Evolutionary conservation across 2,888 invertebrate species (phyloP), one percentile per base, ranked within the genome.

Genomic region (Heteropelma amictum): DNA sequence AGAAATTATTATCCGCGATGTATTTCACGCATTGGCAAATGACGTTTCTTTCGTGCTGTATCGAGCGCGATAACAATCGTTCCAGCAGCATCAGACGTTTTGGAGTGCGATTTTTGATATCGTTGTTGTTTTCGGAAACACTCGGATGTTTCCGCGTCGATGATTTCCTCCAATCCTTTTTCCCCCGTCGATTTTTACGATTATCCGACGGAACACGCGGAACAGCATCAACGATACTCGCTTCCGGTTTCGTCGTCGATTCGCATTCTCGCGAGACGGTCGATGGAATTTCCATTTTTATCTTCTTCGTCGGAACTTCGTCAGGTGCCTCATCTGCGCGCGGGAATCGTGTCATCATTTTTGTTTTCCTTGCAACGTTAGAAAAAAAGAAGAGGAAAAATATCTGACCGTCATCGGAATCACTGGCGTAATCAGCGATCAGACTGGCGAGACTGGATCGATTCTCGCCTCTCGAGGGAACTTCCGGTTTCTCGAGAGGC

Each of bases 1-100:
- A 96, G 88, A 94, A 97, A 81, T 96, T 93, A 81, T 94, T 94
- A 77, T 93, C 91, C 28, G 94, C 93, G 56, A 97, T 93, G 90
- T 93, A 93, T 79, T 95, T 93, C 33, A 97, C 93, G 90, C 97
- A 97, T 87, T 98, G 97, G 28, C 97, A 91, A 56, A 98, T 91
- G 51, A 95, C 91, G 89, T 97, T 98, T 61, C 97, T 91, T 89
- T 98, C 98, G 81, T 95, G 95, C 77, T 93, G 91, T 80, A 98
- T 96, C 87, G 97, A 96, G 69, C 92, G 91, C 54, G 92, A 92
- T 65, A 98, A 90, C 23, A 98, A 88, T 85, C 93, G 94, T 81
- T 94, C 93, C 58, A 95, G 89, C 78, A 95, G 90, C 51, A 80
- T 79, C 10, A 80, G 76, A 38, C 81, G 79, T 45, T 76, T 76